Base-by-base conservation (phyloP, 2,888 invertebrate species). In the Leucania comma region DNA sequence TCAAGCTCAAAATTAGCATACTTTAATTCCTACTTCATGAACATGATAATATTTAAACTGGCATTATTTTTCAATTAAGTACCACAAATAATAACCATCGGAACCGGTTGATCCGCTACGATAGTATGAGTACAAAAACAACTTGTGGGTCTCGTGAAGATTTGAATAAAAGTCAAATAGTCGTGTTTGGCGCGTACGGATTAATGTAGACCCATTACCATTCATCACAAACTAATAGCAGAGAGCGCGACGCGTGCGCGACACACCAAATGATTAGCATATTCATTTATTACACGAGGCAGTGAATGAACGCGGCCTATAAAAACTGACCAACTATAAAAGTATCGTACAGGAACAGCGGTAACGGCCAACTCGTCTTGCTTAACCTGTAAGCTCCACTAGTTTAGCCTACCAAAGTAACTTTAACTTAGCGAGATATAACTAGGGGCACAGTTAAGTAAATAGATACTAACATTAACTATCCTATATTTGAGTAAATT, bases 91-190 rank as follows among this genome's bases (percentile, higher is more conserved):
- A 35, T 72, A 42, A 42, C 42, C 17, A 20, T 68, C 26, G 48
- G 46, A 81, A 72, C 68, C 57, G 56, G 54, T 78, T 48, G 35
- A 32, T 42, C 53, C 56, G 59, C 50, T 68, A 20, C 35, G 46
- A 38, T 35, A 14, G 38, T 26, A 17, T n/a, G n/a, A n/a, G 32
- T 26, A 46, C 56, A n/a, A 50, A 14, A 75, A 75, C 60, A 62
- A 60, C 51, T 38, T 48, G 48, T 14, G 50, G 24, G 12, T 38
- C 9, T 26, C 42, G 32, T 57, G 35, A 35, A 35, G 8, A 32
- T 26, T 60, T 61, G 8, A 58, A 67, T 22, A 62, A 56, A 63
- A 58, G 38, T 46, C 12, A 59, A 29, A 24, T 24, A 59, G n/a
- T 17, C 24, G 32, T 14, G 61, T 32, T 42, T n/a, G 6, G 32